Evolutionary conservation across 2,797 vertebrate species (phyloP).

Genomic region (Hylomyscus alleni): DNA sequence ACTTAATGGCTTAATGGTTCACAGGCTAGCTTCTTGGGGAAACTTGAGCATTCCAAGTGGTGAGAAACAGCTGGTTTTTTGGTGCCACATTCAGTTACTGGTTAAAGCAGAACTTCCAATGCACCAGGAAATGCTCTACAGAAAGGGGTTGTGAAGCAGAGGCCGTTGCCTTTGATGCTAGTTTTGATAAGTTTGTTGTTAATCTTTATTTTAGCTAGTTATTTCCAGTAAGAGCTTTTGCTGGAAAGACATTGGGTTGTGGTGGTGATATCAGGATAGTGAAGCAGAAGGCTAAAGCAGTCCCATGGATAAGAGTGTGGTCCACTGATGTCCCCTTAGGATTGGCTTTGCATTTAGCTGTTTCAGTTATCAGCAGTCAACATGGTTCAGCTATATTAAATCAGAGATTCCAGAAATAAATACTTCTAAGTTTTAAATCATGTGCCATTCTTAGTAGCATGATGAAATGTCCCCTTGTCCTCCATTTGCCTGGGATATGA

Average conservation of each 20-base stretch:
- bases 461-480: neutral
- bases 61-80: neutral
- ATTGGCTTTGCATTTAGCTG: neutral
- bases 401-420: constrained; percentile 16
- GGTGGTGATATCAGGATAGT: neutral
- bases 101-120: neutral
- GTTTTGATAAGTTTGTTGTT: neutral
- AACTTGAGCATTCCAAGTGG: neutral
- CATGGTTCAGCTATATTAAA: neutral
- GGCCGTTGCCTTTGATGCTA: neutral
- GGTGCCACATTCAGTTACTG: neutral
- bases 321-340: neutral
- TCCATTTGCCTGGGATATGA: neutral
- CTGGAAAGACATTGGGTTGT: neutral
- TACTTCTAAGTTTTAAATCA: neutral
- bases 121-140: neutral
- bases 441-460: neutral
- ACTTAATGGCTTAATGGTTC: constrained; percentile 18
- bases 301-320: neutral
- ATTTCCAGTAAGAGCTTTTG: constrained; percentile 8
- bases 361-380: neutral
- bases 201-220: neutral
- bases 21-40: constrained; percentile 34
- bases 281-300: neutral
- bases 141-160: neutral